Evolutionary conservation across 30 jellyfish, hydroid and myxozoan genomes (phyloP).

Genomic region (Hydractinia symbiolongicarpus): DNA sequence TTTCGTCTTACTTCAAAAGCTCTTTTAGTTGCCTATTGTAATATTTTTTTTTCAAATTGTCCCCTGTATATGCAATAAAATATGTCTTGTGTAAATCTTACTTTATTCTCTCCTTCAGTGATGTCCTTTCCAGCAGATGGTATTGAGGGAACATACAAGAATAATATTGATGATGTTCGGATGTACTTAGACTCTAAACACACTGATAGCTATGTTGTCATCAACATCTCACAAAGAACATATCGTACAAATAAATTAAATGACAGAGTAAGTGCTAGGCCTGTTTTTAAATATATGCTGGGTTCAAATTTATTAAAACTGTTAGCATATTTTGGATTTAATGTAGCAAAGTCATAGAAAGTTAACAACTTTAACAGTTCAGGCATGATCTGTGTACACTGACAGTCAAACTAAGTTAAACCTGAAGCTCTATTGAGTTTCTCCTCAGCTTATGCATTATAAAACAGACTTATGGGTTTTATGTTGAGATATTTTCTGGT

Average conservation of each 20-base stretch:
- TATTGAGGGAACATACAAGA: constrained; percentile 82
- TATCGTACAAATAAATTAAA: constrained; percentile 73
- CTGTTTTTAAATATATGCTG: background rate
- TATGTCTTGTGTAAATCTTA: background rate
- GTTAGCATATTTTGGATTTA: no score
- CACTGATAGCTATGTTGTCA: constrained; percentile 75
- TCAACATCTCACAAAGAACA: constrained; percentile 76
- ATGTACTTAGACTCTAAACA: constrained; percentile 55
- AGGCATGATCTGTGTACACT: no score
- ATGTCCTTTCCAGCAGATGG: constrained; percentile 98
- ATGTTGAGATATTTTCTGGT: no score
- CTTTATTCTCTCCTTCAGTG: constrained; percentile 32
- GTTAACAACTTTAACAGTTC: no score
- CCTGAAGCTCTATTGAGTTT: no score
- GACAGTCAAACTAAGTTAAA: no score
- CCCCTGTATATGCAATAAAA: background rate
- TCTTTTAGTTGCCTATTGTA: background rate
- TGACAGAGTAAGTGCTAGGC: constrained; percentile 58
- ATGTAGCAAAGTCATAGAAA: no score
- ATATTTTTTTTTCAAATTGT: background rate
- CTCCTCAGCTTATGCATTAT: no score
- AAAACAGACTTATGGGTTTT: no score
- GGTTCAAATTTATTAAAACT: no score
- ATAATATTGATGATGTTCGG: constrained; percentile 90
- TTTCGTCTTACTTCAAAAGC: background rate